Percentiles rank a stretch among this genome's conserved stretches.
Evolutionary conservation across 2,888 invertebrate species (phyloP).

Genomic region (Notodonta dromedarius): DNA sequence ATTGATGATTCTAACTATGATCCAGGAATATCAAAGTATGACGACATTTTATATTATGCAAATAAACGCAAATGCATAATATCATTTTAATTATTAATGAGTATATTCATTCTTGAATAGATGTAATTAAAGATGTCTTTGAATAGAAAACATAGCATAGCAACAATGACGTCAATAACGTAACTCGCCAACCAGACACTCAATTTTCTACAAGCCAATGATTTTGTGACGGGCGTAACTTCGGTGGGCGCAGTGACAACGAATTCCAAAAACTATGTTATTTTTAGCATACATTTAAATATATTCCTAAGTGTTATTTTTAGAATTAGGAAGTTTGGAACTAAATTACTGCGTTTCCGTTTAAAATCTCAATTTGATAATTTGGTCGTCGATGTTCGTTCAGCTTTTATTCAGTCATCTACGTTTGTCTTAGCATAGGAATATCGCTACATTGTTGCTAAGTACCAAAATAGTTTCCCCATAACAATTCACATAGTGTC

Average conservation of each 20-base stretch:
- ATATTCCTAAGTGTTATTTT: neutral
- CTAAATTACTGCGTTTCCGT: neutral
- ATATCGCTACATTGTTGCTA: neutral
- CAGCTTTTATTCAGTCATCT: too few species aligned
- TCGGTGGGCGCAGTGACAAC: constrained; percentile 27
- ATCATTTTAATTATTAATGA: constrained; percentile 13
- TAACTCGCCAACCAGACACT: constrained; percentile 21
- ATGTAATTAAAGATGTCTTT: constrained; percentile 11
- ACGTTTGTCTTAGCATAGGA: too few species aligned
- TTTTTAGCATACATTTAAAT: constrained; percentile 15
- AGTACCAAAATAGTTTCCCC: constrained; percentile 33
- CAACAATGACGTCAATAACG: constrained; percentile 36
- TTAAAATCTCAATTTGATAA: neutral
- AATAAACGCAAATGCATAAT: neutral
- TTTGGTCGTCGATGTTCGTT: too few species aligned
- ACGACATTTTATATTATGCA: constrained; percentile 13
- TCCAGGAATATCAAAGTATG: neutral
- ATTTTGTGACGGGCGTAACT: constrained; percentile 27
- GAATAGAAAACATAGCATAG: constrained; percentile 18
- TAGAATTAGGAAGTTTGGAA: neutral
- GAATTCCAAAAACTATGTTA: constrained; percentile 23
- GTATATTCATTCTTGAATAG: constrained; percentile 17
- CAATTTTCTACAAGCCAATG: constrained; percentile 31
- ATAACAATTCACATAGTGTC: constrained; percentile 32
- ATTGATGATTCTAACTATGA: too few species aligned